These are phyloP conservation scores for Oscheius sp. DNA, from an alignment of 2,888 invertebrate genomes.

Conservation along the genomic window DNA sequence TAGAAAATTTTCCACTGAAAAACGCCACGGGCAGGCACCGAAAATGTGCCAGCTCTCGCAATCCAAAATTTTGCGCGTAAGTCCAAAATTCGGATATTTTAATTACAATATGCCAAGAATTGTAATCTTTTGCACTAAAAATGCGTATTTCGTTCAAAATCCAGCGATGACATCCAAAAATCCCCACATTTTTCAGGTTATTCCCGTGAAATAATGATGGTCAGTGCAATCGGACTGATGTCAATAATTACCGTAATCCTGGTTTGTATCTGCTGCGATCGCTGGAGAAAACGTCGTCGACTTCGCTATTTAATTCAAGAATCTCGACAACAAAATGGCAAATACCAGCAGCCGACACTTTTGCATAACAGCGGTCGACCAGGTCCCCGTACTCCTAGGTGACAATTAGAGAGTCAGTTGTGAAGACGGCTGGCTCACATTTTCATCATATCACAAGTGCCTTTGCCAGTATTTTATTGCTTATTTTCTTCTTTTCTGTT, in stretches of 20 bases:
- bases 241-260: conserved; percentile 43
- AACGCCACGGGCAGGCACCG: no score
- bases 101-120: no score
- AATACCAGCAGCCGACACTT: background rate
- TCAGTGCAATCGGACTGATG: conserved; percentile 43
- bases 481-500: background rate
- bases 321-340: conserved; percentile 37
- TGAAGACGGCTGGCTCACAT: conserved; percentile 36
- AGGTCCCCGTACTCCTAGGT: conserved; percentile 33
- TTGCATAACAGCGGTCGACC: no score
- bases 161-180: no score
- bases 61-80: no score
- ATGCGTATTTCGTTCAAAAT: no score
- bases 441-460: conserved; percentile 36
- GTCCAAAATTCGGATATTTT: no score
- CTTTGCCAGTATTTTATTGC: background rate
- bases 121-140: no score
- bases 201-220: conserved; percentile 49
- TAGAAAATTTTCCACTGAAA: no score
- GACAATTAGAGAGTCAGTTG: conserved; percentile 56
- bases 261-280: conserved; percentile 55
- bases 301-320: conserved; percentile 43
- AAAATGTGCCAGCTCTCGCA: no score
- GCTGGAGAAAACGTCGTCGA: conserved; percentile 41
- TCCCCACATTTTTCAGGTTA: conserved; percentile 43